Conservation (phyloP, 2,113 vertebrate genomes). For the Tetrao urogallus region DNA sequence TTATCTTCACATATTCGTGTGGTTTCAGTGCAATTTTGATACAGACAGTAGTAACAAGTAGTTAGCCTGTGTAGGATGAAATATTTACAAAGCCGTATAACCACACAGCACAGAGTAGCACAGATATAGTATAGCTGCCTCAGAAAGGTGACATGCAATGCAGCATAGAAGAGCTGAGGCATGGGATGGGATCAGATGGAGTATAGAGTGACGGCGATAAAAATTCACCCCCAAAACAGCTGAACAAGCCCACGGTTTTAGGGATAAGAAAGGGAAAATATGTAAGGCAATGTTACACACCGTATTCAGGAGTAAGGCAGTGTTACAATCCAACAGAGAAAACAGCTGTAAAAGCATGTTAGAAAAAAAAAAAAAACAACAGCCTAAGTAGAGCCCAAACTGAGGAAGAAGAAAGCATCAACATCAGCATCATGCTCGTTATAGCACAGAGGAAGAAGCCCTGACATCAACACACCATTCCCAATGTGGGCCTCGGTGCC, state of each 20-base stretch:
- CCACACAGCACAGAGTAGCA: not conserved
- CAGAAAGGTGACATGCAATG: not conserved
- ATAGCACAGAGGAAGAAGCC: not conserved
- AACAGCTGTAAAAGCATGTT: not conserved
- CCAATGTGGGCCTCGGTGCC: not conserved
- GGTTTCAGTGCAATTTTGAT: conserved; percentile 12
- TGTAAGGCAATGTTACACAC: not conserved
- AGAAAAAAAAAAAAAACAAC: not conserved
- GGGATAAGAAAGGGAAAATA: not conserved
- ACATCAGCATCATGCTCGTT: not conserved
- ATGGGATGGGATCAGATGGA: accelerated
- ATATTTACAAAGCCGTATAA: conserved; percentile 24
- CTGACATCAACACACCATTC: not conserved
- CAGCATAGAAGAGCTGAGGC: not conserved
- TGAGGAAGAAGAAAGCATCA: not conserved
- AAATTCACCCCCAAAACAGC: not conserved
- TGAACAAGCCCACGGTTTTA: not conserved
- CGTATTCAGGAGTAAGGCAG: not conserved
- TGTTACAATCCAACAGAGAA: not conserved
- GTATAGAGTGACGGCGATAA: not conserved
- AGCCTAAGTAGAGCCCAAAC: not conserved
- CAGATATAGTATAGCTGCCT: not conserved
- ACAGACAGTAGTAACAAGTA: not conserved
- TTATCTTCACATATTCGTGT: conserved; percentile 15
- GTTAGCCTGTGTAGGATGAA: conserved; percentile 2